Base-by-base conservation (phyloP, 2,888 invertebrate species). In the Andricus quercusramuli region DNA sequence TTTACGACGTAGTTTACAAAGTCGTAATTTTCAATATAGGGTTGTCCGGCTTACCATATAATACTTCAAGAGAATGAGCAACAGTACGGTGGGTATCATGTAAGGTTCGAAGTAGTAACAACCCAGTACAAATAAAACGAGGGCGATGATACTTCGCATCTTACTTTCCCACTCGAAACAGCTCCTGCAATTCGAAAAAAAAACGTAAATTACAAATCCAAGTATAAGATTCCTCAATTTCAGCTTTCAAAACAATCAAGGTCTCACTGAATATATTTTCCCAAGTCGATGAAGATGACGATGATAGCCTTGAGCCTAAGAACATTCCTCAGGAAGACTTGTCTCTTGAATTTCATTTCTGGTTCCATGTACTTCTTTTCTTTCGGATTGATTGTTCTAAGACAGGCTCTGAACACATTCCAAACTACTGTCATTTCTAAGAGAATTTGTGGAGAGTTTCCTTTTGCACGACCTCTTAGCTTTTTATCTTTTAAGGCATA, bases 131-230 rank as follows among this genome's bases (percentile, higher is more conserved):
- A 98, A 99, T 22, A 96, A 93, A 29, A 97, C 93, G 77, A 99
- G 95, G 1, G 98, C 98, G 65, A 97, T 93, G 86, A 97, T 95
- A 85, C 98, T 98, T 85, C 97, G 95, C 62, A 97, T 92, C 78
- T 96, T 96, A 8, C 97, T 98, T 90, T 99, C 98, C 99, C 99
- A 99, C 93, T 98, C 97, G 91, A 99, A 98, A 92, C 98, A 99
- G 92, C 98, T 98, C 94, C 97, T 97, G 92, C 13, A 93, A 84
- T 78, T 77, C 6, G 44, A 76, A 78, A 68, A 20, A 25, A 17
- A 78, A 6, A 37, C 17, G 20, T 78, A 32, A 67, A 44, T 66
- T 6, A 59, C 84, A 67, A 82, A 67, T 51, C 64, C 65, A 80
- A 64, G 22, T 29, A 17, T 76, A 66, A 62, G 15, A 47, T 15